phyloP scores from a whole-genome alignment of 2,888 invertebrate genomes.

The Loripinus fragilis region DNA sequence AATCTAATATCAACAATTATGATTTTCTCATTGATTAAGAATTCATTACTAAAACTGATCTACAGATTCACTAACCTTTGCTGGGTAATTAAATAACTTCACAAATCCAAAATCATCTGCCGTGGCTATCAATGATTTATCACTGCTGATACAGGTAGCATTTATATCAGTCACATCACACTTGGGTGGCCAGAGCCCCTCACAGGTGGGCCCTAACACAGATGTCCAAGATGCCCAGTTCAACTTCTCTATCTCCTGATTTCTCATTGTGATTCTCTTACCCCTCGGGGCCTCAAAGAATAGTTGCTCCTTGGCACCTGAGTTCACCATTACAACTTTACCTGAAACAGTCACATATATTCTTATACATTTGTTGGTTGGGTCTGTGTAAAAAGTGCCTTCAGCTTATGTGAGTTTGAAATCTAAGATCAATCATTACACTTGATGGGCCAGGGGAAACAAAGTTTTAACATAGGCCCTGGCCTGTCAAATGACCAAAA shows the following conservation, averaged over 20 bases:
- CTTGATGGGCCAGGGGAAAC: no score
- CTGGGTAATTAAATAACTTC: constrained; percentile 84
- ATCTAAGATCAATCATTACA: no score
- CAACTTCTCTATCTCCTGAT: constrained; percentile 80
- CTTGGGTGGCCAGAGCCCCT: constrained; percentile 84
- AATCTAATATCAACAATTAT: no score
- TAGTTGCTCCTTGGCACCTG: constrained; percentile 83
- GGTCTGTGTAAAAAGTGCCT: no score
- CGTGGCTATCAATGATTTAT: constrained; percentile 81
- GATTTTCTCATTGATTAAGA: no score
- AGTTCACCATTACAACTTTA: constrained; percentile 82
- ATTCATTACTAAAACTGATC: no score
- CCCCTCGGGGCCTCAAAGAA: constrained; percentile 84
- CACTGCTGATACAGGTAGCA: constrained; percentile 79
- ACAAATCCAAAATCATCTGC: constrained; percentile 84
- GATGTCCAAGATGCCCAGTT: constrained; percentile 83
- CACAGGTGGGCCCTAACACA: constrained; percentile 82
- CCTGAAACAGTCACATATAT: no score
- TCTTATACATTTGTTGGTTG: no score
- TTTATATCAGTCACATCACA: constrained; percentile 84
- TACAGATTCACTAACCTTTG: constrained; percentile 79
- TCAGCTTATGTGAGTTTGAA: no score
- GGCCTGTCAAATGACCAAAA: no score
- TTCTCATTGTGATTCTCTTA: constrained; percentile 79
- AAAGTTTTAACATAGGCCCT: no score